Evolutionary conservation across 2,113 vertebrate species (phyloP).

Genomic region (Archilochus colubris): DNA sequence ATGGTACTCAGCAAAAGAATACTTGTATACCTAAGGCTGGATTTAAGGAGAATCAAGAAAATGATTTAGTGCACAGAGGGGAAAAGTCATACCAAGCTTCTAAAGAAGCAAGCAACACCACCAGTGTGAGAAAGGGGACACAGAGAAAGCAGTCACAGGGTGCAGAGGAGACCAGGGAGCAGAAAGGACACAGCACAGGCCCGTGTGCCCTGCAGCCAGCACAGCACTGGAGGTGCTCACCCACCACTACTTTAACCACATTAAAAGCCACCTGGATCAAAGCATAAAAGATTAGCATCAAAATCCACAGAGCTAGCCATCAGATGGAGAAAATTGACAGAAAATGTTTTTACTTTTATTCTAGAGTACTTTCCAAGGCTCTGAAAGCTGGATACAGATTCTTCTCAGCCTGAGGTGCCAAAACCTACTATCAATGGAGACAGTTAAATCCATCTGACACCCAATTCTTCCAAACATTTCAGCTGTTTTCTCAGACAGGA

Average conservation of each 20-base stretch:
- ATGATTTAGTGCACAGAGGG: not conserved
- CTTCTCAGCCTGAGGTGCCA: not conserved
- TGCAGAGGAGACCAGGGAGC: not conserved
- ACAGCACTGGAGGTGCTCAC: accelerated
- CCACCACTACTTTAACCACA: not conserved
- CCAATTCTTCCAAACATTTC: not conserved
- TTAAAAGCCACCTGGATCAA: not conserved
- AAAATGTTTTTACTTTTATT: not conserved
- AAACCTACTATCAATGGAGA: not conserved
- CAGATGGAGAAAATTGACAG: not conserved
- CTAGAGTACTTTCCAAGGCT: not conserved
- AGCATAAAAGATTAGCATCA: not conserved
- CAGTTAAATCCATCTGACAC: not conserved
- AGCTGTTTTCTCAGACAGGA: not conserved
- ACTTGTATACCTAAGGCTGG: not conserved
- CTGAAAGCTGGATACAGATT: accelerated
- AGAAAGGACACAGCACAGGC: accelerated
- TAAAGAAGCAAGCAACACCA: not conserved
- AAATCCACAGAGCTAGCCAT: not conserved
- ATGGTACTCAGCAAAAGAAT: not conserved
- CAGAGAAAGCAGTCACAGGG: too few relatives aligned
- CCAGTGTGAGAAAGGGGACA: not conserved
- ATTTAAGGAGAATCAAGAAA: not conserved
- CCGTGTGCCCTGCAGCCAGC: accelerated
- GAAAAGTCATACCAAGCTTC: not conserved